Base-by-base conservation (phyloP, 2,888 invertebrate genomes). In the Drosophila neotestacea region DNA sequence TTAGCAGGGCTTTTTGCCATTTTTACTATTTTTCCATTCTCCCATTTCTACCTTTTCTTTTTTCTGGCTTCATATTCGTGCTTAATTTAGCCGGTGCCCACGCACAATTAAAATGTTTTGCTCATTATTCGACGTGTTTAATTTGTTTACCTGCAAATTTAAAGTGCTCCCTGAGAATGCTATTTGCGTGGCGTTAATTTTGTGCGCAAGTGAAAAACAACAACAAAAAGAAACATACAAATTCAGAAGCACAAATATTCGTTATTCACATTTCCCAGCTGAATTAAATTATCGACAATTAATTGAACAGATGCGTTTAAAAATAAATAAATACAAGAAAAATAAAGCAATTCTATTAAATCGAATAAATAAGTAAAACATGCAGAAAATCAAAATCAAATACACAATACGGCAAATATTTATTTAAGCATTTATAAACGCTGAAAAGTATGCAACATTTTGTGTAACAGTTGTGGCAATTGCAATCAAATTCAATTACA, bases 61-160 rank as follows among this genome's bases (percentile, higher is more conserved):
- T 39, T 67, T 34, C 55, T 39, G 28, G 34, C 55, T 68, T 46
- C 56, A 30, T 60, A 52, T 61, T 64, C 34, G 32, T 64, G 68
- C 58, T 70, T 79, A 70, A 79, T 76, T 79, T 73, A 73, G 68
- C 66, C 58, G 61, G 36, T 39, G 50, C 64, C 61, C 62, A 70
- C 54, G 80, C 81, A 77, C 74, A 86, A 81, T 81, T 86, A 81
- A 81, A 77, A 83, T 86, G 71, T 60, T 76, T 78, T 78, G 38
- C 76, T 77, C 74, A 77, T 77, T 77, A 77, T 70, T 63, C 65
- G 78, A 58, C 75, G 76, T 78, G 76, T 74, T 77, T 77, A 85
- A 83, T 79, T 83, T 84, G 84, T 84, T 81, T 84, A 78, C 77
- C 69, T 77, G 62, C 30, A 58, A 79, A 70, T 78, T 77, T 63